A percentile compares a stretch with the other conserved stretches of the same genome.
These are phyloP conservation scores for Aldabrachelys gigantea DNA, from an alignment of 2,113 vertebrate genomes.

Conservation along the genomic window DNA sequence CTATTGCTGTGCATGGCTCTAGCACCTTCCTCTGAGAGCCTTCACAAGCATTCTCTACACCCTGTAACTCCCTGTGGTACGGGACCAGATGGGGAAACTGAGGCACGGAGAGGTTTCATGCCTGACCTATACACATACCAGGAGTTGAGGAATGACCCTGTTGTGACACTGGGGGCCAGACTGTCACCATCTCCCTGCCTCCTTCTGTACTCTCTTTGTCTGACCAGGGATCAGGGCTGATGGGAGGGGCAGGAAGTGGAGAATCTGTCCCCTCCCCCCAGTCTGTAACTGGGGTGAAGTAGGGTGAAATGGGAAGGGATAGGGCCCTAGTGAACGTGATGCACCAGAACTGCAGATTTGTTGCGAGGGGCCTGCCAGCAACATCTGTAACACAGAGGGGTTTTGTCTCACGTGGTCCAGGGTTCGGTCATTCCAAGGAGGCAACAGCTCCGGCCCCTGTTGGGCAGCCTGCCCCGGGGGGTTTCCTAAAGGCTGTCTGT, in stretches of 20 bases:
- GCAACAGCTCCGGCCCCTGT: conserved; percentile 80
- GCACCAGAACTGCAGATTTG: background rate
- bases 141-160: background rate
- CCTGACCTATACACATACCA: background rate
- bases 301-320: too few relatives aligned
- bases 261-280: too few relatives aligned
- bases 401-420: conserved; percentile 69
- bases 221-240: background rate
- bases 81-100: background rate
- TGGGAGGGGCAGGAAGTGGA: too few relatives aligned
- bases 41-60: background rate
- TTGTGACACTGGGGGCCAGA: background rate
- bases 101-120: background rate
- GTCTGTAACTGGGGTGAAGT: background rate
- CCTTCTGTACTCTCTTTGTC: background rate
- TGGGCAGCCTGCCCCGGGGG: conserved; percentile 84
- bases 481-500: conserved; percentile 86
- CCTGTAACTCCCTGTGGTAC: accelerated
- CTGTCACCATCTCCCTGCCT: background rate
- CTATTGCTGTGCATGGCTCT: background rate
- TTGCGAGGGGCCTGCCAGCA: background rate
- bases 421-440: conserved; percentile 87
- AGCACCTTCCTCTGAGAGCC: background rate
- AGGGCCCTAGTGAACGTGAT: background rate
- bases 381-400: background rate